Percentiles rank a stretch among this genome's conserved stretches.
These are phyloP conservation scores for Sinocyclocheilus anshuiensis DNA, from an alignment of 2,113 vertebrate genomes.

Conservation along the genomic window DNA sequence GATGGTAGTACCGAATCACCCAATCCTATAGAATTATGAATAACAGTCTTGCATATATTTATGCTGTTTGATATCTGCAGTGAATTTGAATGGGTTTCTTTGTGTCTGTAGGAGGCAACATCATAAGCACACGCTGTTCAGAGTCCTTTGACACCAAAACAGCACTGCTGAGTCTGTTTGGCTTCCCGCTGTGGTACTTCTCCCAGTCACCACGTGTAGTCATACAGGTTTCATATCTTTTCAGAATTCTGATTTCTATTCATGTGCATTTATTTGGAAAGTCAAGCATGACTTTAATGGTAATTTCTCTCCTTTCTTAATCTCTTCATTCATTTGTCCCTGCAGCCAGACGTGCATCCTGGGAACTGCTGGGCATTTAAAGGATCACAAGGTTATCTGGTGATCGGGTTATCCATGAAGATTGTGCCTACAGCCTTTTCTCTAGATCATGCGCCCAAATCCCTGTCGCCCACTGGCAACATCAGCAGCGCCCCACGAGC, in stretches of 20 bases:
- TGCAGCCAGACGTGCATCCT: constrained; percentile 89
- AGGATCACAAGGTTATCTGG: constrained; percentile 86
- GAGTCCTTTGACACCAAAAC: constrained; percentile 86
- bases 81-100: not conserved
- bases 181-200: constrained; percentile 83
- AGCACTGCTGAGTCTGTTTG: constrained; percentile 74
- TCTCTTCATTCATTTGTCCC: not conserved
- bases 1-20: too few relatives aligned
- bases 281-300: not conserved
- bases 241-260: not conserved
- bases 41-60: too few relatives aligned
- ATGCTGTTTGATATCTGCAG: too few relatives aligned
- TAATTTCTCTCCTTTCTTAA: too few relatives aligned
- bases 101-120: constrained; percentile 82
- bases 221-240: constrained; percentile 84
- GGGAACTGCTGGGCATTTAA: constrained; percentile 98
- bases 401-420: constrained; percentile 85
- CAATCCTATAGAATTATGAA: too few relatives aligned
- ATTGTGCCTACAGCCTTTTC: constrained; percentile 83
- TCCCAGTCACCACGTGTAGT: constrained; percentile 91
- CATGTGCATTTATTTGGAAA: not conserved
- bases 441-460: constrained; percentile 88
- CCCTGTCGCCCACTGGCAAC: constrained; percentile 82
- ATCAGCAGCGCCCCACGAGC: constrained; percentile 88
- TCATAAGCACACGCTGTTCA: constrained; percentile 90